Percentiles rank a stretch among this genome's conserved stretches.
phyloP scores from a whole-genome alignment of 2,888 invertebrate genomes.

The Poecilobothrus nobilitatus region DNA sequence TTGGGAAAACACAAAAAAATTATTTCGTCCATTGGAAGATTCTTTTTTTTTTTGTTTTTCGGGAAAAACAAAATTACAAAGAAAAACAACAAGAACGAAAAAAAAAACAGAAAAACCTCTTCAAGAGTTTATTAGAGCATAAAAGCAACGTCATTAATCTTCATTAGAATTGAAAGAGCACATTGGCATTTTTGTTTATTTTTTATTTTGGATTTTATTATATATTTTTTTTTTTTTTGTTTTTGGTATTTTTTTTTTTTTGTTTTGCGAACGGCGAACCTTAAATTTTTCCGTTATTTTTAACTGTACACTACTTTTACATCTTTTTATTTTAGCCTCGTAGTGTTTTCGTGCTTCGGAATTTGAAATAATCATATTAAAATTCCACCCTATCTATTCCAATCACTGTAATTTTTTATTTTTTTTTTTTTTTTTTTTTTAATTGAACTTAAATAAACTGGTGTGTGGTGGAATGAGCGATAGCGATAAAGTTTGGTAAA shows the following conservation, averaged over 20 bases:
- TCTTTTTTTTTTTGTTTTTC: constrained; percentile 10
- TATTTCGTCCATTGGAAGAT: not conserved
- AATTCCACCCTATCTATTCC: constrained; percentile 1
- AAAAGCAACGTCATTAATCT: constrained; percentile 26
- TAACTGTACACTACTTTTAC: too few species aligned
- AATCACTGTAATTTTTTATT: not conserved
- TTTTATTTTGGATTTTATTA: too few species aligned
- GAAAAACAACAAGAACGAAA: constrained; percentile 13
- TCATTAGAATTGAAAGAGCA: constrained; percentile 25
- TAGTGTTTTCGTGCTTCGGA: not conserved
- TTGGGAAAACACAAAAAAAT: too few species aligned
- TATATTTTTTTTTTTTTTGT: not conserved
- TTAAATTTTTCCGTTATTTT: too few species aligned
- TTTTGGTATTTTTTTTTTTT: not conserved
- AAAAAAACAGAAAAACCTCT: constrained; percentile 14
- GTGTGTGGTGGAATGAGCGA: not conserved
- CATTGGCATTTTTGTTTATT: constrained; percentile 5
- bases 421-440: not conserved
- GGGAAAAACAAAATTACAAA: not conserved
- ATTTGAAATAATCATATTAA: not conserved
- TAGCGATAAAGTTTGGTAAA: too few species aligned
- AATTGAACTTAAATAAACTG: not conserved
- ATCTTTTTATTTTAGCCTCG: too few species aligned
- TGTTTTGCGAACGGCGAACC: too few species aligned
- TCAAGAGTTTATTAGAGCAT: constrained; percentile 21